These are phyloP conservation scores for Listrodromus nycthemerus DNA, from an alignment of 2,888 invertebrate genomes.

Conservation along the genomic window DNA sequence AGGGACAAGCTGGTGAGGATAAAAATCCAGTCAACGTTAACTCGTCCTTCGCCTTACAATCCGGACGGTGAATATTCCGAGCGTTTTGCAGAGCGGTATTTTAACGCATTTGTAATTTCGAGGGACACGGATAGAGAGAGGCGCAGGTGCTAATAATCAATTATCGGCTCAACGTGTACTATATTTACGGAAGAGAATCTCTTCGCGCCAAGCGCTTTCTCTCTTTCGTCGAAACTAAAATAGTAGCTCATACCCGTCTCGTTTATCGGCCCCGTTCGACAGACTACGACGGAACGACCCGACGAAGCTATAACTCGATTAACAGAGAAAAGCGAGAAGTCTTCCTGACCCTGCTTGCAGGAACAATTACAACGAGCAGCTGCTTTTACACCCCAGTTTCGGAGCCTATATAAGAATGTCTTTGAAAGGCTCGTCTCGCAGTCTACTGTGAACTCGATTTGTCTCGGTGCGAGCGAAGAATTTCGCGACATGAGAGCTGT, in stretches of 20 bases:
- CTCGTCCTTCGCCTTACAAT: neutral
- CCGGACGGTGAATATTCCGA: neutral
- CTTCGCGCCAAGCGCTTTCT: constrained; percentile 33
- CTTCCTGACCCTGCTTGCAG: constrained; percentile 72
- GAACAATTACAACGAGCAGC: constrained; percentile 70
- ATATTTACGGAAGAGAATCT: constrained; percentile 24
- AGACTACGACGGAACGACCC: neutral
- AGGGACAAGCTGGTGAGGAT: constrained; percentile 18
- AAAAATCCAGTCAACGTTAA: constrained; percentile 20
- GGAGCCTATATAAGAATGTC: constrained; percentile 52
- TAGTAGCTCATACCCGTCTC: neutral
- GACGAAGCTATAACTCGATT: constrained; percentile 52
- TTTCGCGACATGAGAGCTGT: constrained; percentile 41
- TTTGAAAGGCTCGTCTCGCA: constrained; percentile 29
- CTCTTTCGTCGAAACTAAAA: constrained; percentile 45
- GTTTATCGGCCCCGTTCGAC: constrained; percentile 27
- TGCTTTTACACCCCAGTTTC: constrained; percentile 15
- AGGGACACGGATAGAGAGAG: neutral
- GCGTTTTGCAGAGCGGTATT: neutral
- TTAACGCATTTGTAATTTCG: neutral
- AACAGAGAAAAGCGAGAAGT: constrained; percentile 70
- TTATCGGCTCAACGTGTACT: constrained; percentile 46
- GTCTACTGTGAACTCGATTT: constrained; percentile 12
- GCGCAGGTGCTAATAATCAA: constrained; percentile 44
- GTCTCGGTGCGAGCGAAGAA: neutral